Evolutionary conservation across 2,797 vertebrate genomes (phyloP), one percentile per base, ranked within the genome.

Genomic region (Tokudaia muenninki): DNA sequence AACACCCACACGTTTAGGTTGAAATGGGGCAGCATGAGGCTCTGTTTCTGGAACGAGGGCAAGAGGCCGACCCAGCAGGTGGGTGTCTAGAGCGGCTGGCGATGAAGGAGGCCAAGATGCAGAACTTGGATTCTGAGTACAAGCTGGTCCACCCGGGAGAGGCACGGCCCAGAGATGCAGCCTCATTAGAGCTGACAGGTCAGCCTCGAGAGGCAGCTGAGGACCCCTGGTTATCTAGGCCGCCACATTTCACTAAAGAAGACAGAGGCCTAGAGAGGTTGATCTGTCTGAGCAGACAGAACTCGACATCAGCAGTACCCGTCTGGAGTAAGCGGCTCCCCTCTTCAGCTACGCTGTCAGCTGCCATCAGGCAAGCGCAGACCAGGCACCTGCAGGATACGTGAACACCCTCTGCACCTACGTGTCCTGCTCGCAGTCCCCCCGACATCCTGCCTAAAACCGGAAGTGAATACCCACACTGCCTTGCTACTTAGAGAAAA

Each of bases 201-300:
- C 91, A 59, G 59, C 29, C 47, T 17, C 14, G 31, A 65, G 44
- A n/a, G 50, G 37, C 31, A 75, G 8, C 7, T 34, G 61, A 91
- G 59, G 59, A 31, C 67, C 19, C 50, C 50, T 72, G 34, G 17
- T 74, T 83, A 92, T 34, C 6, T 6, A 72, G 78, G 55, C 41
- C 41, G 50, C 34, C 47, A 14, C 26, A 16, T 34, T 78, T 87
- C 59, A 55, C 26, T 61, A 65, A 47, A 84, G 24, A 47, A 88
- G 16, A 75, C n/a, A n/a, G 31, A 75, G 50, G 65, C 87, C 84
- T 34, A 14, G 75, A 57, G 50, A 89, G 41, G 8, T 19, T 26
- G 72, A 26, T 13, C n/a, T 1, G 0, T 6, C 37, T 1, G 4
- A 2, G 67, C 19, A 13, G 24, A 26, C 26, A n/a, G 47, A 55